phyloP scores from a whole-genome alignment of 2,797 vertebrate species.

The Acanthiza pusilla region DNA sequence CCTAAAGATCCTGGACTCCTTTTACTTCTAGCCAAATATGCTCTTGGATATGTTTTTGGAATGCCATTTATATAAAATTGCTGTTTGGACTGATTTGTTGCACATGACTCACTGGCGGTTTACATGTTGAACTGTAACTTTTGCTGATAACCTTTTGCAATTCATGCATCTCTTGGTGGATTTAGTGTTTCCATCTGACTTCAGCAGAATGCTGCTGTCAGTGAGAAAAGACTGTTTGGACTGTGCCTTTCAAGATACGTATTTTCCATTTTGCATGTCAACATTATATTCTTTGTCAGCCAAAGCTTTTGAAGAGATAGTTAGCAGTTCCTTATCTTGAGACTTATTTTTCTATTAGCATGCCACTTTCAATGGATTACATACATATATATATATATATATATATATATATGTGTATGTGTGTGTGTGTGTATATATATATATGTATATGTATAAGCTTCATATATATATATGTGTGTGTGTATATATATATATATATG shows the following conservation, averaged over 20 bases:
- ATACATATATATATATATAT: no score
- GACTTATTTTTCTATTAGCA: neutral
- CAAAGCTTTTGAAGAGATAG: neutral
- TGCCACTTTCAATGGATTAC: neutral
- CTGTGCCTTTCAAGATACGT: neutral
- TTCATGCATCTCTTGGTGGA: neutral
- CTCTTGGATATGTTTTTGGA: neutral
- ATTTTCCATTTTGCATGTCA: neutral
- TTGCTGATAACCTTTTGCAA: neutral
- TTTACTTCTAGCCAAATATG: neutral
- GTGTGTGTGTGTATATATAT: no score
- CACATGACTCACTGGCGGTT: neutral
- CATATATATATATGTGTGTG: neutral
- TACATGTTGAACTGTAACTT: neutral
- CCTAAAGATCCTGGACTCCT: neutral
- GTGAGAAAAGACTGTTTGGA: neutral
- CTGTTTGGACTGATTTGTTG: neutral
- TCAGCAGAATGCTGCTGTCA: neutral
- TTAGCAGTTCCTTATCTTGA: neutral
- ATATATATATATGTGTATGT: no score
- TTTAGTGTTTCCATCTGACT: neutral
- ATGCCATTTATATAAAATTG: neutral
- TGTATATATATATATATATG: no score
- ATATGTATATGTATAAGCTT: no score
- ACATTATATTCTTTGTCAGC: neutral